Conservation (phyloP, 1,140 invertebrate genomes). For the Sycophaga agraensis region DNA sequence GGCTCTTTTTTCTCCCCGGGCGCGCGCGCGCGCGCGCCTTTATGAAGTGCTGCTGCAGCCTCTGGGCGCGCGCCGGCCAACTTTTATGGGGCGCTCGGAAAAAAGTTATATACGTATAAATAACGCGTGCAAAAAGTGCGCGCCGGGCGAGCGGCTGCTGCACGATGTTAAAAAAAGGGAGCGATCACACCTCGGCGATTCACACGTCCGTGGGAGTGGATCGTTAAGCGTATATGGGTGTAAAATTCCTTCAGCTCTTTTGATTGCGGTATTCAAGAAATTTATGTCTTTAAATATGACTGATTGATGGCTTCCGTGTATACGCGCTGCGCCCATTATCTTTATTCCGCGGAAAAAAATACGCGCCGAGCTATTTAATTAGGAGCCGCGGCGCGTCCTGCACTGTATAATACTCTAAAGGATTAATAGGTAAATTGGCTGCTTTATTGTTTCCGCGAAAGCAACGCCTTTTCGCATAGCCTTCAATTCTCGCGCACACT, state of each 20-base stretch:
- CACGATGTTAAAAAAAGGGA: neutral
- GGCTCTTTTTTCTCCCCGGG: neutral
- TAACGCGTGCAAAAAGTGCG: neutral
- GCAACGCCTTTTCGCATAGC: too few relatives aligned
- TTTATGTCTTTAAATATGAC: constrained; percentile 21
- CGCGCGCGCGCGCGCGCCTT: neutral
- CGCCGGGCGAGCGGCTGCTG: neutral
- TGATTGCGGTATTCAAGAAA: constrained; percentile 18
- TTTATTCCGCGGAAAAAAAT: neutral
- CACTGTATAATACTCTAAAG: too few relatives aligned
- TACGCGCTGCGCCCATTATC: neutral
- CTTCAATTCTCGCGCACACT: too few relatives aligned
- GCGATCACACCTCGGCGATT: constrained; percentile 20
- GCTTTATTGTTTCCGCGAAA: too few relatives aligned
- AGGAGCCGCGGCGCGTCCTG: neutral
- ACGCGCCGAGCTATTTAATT: neutral
- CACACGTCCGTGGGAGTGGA: constrained; percentile 18
- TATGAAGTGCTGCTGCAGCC: neutral
- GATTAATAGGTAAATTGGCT: too few relatives aligned
- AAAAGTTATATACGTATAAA: neutral
- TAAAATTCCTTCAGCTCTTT: constrained; percentile 17
- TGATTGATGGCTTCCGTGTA: constrained; percentile 20
- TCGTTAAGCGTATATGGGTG: constrained; percentile 1
- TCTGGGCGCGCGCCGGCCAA: too few relatives aligned
- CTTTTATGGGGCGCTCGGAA: neutral